These are phyloP conservation scores for Graphium colonna DNA, from an alignment of 2,888 invertebrate genomes.

Conservation along the genomic window DNA sequence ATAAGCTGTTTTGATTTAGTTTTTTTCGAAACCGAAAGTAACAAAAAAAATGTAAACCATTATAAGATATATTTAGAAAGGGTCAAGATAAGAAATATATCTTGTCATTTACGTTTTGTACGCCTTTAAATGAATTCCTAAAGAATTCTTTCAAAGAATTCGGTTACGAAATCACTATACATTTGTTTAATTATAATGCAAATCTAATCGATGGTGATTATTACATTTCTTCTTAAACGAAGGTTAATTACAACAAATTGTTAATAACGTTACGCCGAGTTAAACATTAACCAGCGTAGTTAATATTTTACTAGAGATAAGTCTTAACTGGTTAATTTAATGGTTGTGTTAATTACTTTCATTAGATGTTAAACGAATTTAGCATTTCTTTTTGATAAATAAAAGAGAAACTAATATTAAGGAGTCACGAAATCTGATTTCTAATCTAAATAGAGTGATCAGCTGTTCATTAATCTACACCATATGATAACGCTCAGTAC, in stretches of 20 bases:
- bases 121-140: too few species aligned
- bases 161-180: constrained; percentile 10
- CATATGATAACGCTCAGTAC: not conserved
- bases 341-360: constrained; percentile 14
- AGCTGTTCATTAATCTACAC: constrained; percentile 1
- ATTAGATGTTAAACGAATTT: not conserved
- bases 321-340: constrained; percentile 5
- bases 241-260: not conserved
- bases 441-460: constrained; percentile 11
- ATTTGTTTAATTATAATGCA: constrained; percentile 10
- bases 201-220: not conserved
- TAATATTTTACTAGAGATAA: not conserved
- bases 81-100: not conserved
- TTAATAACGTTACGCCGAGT: not conserved
- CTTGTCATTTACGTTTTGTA: not conserved
- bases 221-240: not conserved
- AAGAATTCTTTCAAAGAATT: not conserved
- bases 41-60: too few species aligned
- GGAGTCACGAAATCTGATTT: constrained; percentile 9
- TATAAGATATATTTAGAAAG: not conserved
- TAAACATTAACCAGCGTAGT: constrained; percentile 2
- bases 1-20: too few species aligned
- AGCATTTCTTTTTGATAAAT: not conserved
- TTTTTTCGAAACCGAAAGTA: too few species aligned
- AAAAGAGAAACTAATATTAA: constrained; percentile 6